Base-by-base conservation (phyloP, 2,888 invertebrate genomes). In the Tetranychus piercei region DNA sequence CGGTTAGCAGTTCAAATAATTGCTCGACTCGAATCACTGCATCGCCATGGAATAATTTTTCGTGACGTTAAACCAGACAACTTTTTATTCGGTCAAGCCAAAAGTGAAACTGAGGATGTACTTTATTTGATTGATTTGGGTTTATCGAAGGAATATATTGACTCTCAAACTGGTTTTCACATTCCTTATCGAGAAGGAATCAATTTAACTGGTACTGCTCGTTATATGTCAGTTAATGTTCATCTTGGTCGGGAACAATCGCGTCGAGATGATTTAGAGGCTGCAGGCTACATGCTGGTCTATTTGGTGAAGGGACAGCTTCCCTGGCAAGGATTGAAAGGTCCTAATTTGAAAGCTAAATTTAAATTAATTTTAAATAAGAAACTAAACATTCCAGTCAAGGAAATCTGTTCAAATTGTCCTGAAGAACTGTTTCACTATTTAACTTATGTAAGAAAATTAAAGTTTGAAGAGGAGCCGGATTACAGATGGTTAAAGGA, bases 311-410 rank as follows among this genome's bases (percentile, higher is more conserved):
- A 79, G 2, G 79, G 80, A 6, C 74, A 75, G 4, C 77, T 80
- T 44, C 80, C 80, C 20, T 80, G 80, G 80, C 80, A 80, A 75
- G 80, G 80, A 15, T 72, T 80, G 55, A 79, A 79, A 66, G 79
- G 79, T 77, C n/a, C 71, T 43, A 44, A 11, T 73, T 55, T 43
- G 20, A 20, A 55, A 44, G 74, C 73, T 18, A 66, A 70, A 44
- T 55, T 18, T 22, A 15, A 69, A 66, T 18, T 22, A 69, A 74
- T 74, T 55, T 9, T 9, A 15, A 15, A 55, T 55, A 55, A 9
- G 55, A 55, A 55, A 6, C 55, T 9, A 55, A 15, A 9, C 9
- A 55, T 15, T 15, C 55, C 55, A 15, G 15, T 55, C 15, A 15
- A 55, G 15, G 15, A 15, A 15, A 9, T 55, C 9, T 55, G 73